Evolutionary conservation across 2,113 vertebrate species (phyloP), one percentile per base, ranked within the genome.

Genomic region (Actenoides hombroni): DNA sequence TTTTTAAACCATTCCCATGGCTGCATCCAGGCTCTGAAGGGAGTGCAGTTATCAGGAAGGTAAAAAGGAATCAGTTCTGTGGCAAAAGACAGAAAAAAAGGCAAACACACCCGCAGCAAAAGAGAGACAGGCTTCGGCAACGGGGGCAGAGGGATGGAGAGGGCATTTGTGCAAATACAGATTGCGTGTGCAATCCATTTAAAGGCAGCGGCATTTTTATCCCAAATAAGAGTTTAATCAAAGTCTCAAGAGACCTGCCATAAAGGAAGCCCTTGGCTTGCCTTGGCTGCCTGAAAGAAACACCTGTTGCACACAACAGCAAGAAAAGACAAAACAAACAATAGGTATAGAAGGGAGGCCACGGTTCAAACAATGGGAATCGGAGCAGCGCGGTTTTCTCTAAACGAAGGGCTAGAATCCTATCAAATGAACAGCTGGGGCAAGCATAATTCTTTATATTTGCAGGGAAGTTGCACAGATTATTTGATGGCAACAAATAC

Each of bases 151-250:
- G 79, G 81, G 83, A 93, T 17, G 61, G 89, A 86, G 93, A 86
- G 93, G 80, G 70, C 51, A 51, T 88, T 70, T 94, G 92, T 83
- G 83, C 42, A 94, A 86, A 74, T 76, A 74, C 88, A 92, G 71
- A 96, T 92, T 90, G 59, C 83, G 54, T 23, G 67, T 76, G 77
- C 70, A 83, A 93, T 91, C 92, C 71, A 73, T 89, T 94, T 82
- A 82, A 95, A 92, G 92, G 93, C 90, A 89, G 68, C 35, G 54
- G 82, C 80, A 94, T 89, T 96, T 85, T 96, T 91, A 92, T 89
- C 74, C 97, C 97, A 97, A 97, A 97, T 96, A 95, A 91, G 88
- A 94, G 92, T 97, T 97, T 75, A 96, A 87, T 93, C 90, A 95
- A 71, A 92, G 94, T 97, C 96, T 97, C 97, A 61, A 86, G 95